Percentiles rank a stretch among this genome's conserved stretches.
Conservation (phyloP, 2,797 vertebrate species). For the Tragopan temminckii region DNA sequence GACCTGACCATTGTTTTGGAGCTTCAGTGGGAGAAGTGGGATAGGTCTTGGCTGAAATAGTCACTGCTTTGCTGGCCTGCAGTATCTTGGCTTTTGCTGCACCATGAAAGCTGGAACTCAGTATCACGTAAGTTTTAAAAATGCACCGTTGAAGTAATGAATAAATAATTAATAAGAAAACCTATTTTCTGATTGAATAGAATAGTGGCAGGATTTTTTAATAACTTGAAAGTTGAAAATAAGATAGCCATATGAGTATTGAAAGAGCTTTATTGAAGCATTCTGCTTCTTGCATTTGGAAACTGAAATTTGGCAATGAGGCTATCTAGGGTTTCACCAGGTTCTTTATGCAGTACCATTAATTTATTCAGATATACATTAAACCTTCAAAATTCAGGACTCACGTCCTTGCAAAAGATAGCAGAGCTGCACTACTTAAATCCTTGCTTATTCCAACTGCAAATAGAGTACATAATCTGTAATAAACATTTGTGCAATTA, state of each 20-base stretch:
- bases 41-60: background rate
- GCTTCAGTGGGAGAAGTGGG: background rate
- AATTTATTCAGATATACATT: background rate
- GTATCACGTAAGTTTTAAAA: background rate
- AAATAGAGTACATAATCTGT: background rate
- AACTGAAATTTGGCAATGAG: background rate
- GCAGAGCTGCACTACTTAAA: background rate
- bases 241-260: rapidly evolving
- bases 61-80: background rate
- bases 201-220: background rate
- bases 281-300: background rate
- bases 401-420: background rate
- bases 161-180: background rate
- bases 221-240: background rate
- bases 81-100: background rate
- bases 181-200: background rate
- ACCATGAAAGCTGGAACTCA: background rate
- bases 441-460: background rate
- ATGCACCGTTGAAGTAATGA: background rate
- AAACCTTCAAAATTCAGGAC: background rate
- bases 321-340: background rate
- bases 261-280: background rate
- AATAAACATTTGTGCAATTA: background rate
- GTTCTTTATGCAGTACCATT: background rate
- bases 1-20: background rate